Percentiles rank a stretch among this genome's conserved stretches.
These are phyloP conservation scores for Allobates femoralis DNA, from an alignment of 2,797 vertebrate genomes.

Conservation along the genomic window DNA sequence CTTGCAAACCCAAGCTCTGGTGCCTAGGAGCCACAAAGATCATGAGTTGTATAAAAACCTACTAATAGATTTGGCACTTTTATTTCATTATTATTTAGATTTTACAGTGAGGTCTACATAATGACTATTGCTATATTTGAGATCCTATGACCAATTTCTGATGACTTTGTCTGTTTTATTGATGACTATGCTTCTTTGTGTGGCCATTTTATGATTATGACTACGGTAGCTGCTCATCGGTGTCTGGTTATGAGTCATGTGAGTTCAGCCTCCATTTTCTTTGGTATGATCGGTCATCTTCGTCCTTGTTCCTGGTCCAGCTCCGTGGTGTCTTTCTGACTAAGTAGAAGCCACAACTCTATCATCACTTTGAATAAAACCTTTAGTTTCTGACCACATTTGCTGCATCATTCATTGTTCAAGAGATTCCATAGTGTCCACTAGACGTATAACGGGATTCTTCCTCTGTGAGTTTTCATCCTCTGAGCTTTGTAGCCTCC, in stretches of 20 bases:
- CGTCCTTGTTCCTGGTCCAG: not conserved
- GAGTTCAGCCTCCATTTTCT: not conserved
- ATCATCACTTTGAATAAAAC: not conserved
- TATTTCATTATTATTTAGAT: too few relatives aligned
- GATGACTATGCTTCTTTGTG: not conserved
- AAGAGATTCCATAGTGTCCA: not conserved
- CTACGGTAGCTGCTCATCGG: not conserved
- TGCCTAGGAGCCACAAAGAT: too few relatives aligned
- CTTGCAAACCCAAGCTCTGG: too few relatives aligned
- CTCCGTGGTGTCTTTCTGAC: not conserved
- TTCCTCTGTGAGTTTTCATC: too few relatives aligned
- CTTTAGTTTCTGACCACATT: not conserved
- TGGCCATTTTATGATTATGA: not conserved
- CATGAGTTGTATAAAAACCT: too few relatives aligned
- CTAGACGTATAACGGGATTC: too few relatives aligned
- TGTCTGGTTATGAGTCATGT: not conserved
- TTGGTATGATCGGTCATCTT: not conserved
- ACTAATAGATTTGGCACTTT: too few relatives aligned
- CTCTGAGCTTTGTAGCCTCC: too few relatives aligned
- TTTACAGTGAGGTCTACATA: too few relatives aligned
- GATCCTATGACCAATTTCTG: not conserved
- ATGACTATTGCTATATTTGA: not conserved
- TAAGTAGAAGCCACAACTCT: not conserved
- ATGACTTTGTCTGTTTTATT: not conserved
- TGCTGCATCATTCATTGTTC: not conserved